Evolutionary conservation across 2,113 vertebrate species (phyloP).

Genomic region (Dicentrarchus labrax): DNA sequence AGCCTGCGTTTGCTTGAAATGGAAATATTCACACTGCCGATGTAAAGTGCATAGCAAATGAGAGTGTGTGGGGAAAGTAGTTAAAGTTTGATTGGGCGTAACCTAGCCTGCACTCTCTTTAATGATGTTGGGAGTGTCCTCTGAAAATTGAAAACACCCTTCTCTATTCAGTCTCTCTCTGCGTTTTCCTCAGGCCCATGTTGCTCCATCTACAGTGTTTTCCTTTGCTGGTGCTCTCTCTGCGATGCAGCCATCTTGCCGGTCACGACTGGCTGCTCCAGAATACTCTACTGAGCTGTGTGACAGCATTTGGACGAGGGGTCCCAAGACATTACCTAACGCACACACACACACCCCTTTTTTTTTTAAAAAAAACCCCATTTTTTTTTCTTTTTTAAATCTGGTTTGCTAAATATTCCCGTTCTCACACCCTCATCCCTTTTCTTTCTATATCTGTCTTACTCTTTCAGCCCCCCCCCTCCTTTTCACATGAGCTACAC

Average conservation of each 20-base stretch:
- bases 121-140: conserved; percentile 52
- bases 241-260: conserved; percentile 56
- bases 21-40: conserved; percentile 60
- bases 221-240: conserved; percentile 7
- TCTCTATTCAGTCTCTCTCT: not conserved
- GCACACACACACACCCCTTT: conserved; percentile 13
- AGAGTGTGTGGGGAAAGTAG: conserved; percentile 37
- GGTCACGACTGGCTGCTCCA: conserved; percentile 73
- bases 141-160: conserved; percentile 36
- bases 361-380: not conserved
- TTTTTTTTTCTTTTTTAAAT: conserved; percentile 23
- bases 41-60: conserved; percentile 64
- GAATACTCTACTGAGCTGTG: conserved; percentile 66
- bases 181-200: not conserved
- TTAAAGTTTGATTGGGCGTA: conserved; percentile 72
- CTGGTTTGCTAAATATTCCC: conserved; percentile 56
- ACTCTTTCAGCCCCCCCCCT: not conserved
- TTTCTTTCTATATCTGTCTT: conserved; percentile 44
- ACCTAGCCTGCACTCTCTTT: conserved; percentile 55
- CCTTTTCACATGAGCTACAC: conserved; percentile 27
- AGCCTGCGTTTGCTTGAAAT: conserved; percentile 49
- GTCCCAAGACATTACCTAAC: conserved; percentile 47
- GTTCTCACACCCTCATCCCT: conserved; percentile 54
- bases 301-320: conserved; percentile 65
- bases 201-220: conserved; percentile 21